phyloP scores from a whole-genome alignment of 2,888 invertebrate genomes.

The Bugula neritina region DNA sequence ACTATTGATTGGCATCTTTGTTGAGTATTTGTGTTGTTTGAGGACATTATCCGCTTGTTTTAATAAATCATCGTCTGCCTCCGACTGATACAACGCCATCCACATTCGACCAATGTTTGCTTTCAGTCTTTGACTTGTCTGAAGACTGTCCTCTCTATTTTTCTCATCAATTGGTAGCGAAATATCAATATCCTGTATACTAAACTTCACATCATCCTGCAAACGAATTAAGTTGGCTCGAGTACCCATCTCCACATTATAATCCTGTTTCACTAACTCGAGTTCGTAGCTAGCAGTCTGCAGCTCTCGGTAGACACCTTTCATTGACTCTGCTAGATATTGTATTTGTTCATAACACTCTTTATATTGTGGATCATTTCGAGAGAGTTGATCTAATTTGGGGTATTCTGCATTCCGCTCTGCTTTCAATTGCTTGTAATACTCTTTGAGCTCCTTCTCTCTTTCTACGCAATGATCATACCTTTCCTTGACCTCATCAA shows the following conservation, averaged over 20 bases:
- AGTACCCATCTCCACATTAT: not conserved
- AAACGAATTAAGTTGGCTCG: constrained; percentile 1
- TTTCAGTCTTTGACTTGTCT: not conserved
- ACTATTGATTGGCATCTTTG: not conserved
- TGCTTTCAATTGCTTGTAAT: constrained; percentile 18
- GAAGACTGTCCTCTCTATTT: not conserved
- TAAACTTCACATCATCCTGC: constrained; percentile 17
- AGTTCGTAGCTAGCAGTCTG: constrained; percentile 24
- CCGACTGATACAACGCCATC: not conserved
- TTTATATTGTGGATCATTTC: constrained; percentile 14
- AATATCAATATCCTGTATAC: constrained; percentile 4
- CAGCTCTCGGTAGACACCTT: constrained; percentile 15
- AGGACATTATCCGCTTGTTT: constrained; percentile 18
- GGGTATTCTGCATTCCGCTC: constrained; percentile 23
- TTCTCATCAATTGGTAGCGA: not conserved
- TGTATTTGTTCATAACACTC: constrained; percentile 18
- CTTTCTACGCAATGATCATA: constrained; percentile 15
- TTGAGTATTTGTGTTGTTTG: constrained; percentile 19
- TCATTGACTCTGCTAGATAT: constrained; percentile 19
- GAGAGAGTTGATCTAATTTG: not conserved
- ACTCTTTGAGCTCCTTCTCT: constrained; percentile 16
- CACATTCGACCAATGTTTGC: not conserved
- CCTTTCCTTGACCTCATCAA: constrained; percentile 22
- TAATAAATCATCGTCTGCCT: not conserved
- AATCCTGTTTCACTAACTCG: constrained; percentile 21